Evolutionary conservation across 2,113 vertebrate species (phyloP).

Genomic region (Hemiprocne comata): DNA sequence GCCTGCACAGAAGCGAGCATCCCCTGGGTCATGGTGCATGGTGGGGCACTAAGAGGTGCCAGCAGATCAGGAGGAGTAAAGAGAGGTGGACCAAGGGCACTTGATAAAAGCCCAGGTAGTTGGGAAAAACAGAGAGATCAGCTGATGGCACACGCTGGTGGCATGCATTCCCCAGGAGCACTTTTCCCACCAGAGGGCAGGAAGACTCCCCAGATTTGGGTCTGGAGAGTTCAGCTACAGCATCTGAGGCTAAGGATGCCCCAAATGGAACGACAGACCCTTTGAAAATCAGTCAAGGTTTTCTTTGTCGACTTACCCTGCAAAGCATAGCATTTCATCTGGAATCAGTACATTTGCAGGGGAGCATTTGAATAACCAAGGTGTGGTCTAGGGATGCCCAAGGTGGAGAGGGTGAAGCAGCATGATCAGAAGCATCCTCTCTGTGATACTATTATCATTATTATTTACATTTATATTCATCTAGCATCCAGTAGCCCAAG

Average conservation of each 20-base stretch:
- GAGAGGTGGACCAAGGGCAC: rapidly evolving
- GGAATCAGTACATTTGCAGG: neutral
- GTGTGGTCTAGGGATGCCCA: rapidly evolving
- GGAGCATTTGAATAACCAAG: neutral
- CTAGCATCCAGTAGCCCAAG: neutral
- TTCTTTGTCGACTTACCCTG: neutral
- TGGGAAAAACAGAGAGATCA: neutral
- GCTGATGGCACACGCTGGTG: rapidly evolving
- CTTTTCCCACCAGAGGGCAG: neutral
- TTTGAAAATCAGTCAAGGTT: neutral
- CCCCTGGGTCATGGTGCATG: neutral
- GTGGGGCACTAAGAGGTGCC: neutral
- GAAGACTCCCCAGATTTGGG: neutral
- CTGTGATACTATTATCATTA: neutral
- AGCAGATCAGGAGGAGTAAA: neutral
- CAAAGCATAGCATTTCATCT: rapidly evolving
- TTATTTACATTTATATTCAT: conserved; percentile 37
- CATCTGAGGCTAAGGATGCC: neutral
- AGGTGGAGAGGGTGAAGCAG: neutral
- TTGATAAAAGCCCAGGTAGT: neutral
- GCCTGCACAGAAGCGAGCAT: rapidly evolving
- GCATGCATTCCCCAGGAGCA: rapidly evolving
- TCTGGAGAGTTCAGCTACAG: rapidly evolving
- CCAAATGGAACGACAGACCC: rapidly evolving
- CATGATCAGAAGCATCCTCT: neutral